Evolutionary conservation across 2,888 invertebrate genomes (phyloP), one percentile per base, ranked within the genome.

Genomic region (Drosophila nr. medialis): DNA sequence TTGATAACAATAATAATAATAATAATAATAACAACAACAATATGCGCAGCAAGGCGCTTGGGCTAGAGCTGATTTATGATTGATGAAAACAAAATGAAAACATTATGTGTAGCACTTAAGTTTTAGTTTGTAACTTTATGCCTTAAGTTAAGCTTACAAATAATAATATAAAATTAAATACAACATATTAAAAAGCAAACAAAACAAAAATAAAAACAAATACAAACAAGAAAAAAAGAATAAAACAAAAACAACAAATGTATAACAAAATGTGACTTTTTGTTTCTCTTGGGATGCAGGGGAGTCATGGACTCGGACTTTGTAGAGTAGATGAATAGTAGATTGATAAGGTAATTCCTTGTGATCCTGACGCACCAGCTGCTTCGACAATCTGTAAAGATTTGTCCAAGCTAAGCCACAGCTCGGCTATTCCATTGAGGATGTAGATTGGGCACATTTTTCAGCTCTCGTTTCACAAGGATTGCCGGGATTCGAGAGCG

Each of bases 81-180:
- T 66, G 77, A 77, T 65, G 53, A 64, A 63, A 59, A 58, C 50
- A 53, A 69, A 59, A 59, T 45, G 21, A 72, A 40, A 36, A 51
- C 30, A 80, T 73, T 69, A 81, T 84, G 80, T 79, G 60, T 91
- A 90, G 84, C 68, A 59, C 75, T 66, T 86, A 88, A 87, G 86
- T 88, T 88, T 86, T 91, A 91, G 91, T 91, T 91, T 82, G 90
- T 91, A 91, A 89, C 85, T 70, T 89, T 91, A 91, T 83, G 92
- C 91, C 91, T 92, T 91, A 91, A 91, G 91, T 91, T 91, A 92
- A 92, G 91, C 91, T 91, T 91, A 91, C 77, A 82, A 83, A 72
- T 77, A 80, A 89, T 84, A 81, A 82, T 78, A 90, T 79, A 74
- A 82, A 77, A 80, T 77, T 85, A 89, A 85, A 85, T 84, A 79